phyloP scores from a whole-genome alignment of 2,797 vertebrate genomes.

The Platalea minor region DNA sequence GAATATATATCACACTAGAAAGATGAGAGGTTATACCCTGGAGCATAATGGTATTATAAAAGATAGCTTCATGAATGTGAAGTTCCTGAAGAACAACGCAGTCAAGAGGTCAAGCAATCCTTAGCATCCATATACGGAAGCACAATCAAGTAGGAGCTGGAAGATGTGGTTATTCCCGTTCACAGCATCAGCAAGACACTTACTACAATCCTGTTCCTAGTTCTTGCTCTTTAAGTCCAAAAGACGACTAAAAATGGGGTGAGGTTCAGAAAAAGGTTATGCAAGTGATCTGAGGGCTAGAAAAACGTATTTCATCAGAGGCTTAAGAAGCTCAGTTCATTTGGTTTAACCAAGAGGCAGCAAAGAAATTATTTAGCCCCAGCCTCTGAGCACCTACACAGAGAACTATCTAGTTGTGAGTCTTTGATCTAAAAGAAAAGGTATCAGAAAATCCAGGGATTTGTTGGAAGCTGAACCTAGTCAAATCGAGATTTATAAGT shows the following conservation, averaged over 20 bases:
- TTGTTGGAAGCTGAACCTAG: neutral
- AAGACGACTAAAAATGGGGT: neutral
- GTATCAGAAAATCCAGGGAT: neutral
- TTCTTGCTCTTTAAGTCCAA: neutral
- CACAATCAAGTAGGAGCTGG: neutral
- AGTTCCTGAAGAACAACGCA: neutral
- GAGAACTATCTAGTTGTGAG: neutral
- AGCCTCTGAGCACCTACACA: neutral
- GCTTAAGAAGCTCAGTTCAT: neutral
- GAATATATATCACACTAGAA: neutral
- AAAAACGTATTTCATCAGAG: neutral
- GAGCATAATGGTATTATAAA: neutral
- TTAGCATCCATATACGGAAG: neutral
- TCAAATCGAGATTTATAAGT: neutral
- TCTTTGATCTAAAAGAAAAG: neutral
- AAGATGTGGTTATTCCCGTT: neutral
- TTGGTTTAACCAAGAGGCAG: neutral
- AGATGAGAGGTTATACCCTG: neutral
- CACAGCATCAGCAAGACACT: neutral
- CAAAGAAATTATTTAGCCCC: neutral
- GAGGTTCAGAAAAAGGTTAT: neutral
- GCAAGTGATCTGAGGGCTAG: neutral
- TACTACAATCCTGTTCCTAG: neutral
- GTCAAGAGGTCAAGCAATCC: neutral
- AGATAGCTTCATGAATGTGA: accelerated